Conservation (phyloP, 1,140 invertebrate genomes). For the Lordiphosa collinella region DNA sequence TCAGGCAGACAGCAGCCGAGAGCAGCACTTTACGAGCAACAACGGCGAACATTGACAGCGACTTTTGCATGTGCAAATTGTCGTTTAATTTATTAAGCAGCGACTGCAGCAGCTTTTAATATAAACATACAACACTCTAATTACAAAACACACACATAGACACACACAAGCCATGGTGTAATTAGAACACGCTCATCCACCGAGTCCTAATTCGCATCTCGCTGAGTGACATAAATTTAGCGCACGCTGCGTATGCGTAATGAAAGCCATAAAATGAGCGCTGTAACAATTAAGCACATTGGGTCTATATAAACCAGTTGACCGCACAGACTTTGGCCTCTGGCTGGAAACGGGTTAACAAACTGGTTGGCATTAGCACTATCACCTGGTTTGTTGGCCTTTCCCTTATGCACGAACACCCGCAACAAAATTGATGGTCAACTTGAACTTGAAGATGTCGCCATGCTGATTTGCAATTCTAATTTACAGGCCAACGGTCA, state of each 20-base stretch:
- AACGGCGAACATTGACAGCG: constrained; percentile 12
- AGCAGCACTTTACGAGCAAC: constrained; percentile 44
- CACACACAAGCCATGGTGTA: constrained; percentile 28
- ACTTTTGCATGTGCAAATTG: constrained; percentile 68
- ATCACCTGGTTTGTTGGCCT: constrained; percentile 55
- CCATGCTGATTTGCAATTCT: constrained; percentile 59
- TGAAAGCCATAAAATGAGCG: constrained; percentile 27
- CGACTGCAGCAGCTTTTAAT: constrained; percentile 61
- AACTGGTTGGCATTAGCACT: constrained; percentile 43
- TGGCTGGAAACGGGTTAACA: constrained; percentile 42
- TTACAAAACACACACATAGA: constrained; percentile 44
- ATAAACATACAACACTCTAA: constrained; percentile 69
- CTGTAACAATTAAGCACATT: constrained; percentile 14
- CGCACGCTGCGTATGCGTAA: constrained; percentile 55
- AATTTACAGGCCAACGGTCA: constrained; percentile 41
- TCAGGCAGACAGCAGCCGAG: not conserved
- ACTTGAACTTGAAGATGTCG: constrained; percentile 68
- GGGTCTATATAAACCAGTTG: constrained; percentile 8
- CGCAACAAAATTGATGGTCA: constrained; percentile 54
- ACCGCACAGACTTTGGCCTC: constrained; percentile 26
- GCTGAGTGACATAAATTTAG: constrained; percentile 49
- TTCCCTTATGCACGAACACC: constrained; percentile 34
- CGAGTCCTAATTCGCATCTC: constrained; percentile 11
- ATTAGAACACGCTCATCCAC: constrained; percentile 60
- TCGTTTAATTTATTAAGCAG: constrained; percentile 77